phyloP scores from a whole-genome alignment of 2,888 invertebrate genomes.

The Pyrgus malvae region DNA sequence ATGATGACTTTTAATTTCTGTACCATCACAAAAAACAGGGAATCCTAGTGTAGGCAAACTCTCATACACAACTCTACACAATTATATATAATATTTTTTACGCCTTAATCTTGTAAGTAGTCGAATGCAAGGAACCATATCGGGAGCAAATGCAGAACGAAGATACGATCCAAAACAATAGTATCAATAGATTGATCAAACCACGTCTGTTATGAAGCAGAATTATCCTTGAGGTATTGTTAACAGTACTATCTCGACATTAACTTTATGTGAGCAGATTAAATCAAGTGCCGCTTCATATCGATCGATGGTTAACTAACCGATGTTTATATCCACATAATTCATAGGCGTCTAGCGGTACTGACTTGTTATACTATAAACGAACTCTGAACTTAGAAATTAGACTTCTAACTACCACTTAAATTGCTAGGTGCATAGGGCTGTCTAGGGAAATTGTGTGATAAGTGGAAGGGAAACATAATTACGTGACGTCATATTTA shows the following conservation, averaged over 20 bases:
- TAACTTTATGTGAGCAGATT: conserved; percentile 57
- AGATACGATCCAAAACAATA: conserved; percentile 20
- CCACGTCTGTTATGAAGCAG: conserved; percentile 39
- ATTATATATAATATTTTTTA: conserved; percentile 1
- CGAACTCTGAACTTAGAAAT: too few species aligned
- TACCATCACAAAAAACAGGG: too few species aligned
- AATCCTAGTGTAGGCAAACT: too few species aligned
- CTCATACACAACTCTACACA: too few species aligned
- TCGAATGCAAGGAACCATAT: conserved; percentile 3
- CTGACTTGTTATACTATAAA: conserved; percentile 21
- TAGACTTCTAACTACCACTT: too few species aligned
- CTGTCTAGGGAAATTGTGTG: too few species aligned
- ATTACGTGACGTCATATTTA: too few species aligned
- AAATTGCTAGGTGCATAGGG: too few species aligned
- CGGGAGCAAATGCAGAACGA: conserved; percentile 2
- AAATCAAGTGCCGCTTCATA: conserved; percentile 60
- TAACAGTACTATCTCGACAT: conserved; percentile 54
- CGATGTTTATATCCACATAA: conserved; percentile 32
- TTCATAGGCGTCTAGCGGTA: conserved; percentile 32
- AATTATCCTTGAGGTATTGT: conserved; percentile 63
- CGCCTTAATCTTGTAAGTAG: background rate
- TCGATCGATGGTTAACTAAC: conserved; percentile 58
- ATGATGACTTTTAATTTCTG: too few species aligned
- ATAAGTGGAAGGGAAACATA: too few species aligned
- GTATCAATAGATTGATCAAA: conserved; percentile 27